Conservation (phyloP, 2,797 vertebrate genomes). For the Bradypus variegatus region DNA sequence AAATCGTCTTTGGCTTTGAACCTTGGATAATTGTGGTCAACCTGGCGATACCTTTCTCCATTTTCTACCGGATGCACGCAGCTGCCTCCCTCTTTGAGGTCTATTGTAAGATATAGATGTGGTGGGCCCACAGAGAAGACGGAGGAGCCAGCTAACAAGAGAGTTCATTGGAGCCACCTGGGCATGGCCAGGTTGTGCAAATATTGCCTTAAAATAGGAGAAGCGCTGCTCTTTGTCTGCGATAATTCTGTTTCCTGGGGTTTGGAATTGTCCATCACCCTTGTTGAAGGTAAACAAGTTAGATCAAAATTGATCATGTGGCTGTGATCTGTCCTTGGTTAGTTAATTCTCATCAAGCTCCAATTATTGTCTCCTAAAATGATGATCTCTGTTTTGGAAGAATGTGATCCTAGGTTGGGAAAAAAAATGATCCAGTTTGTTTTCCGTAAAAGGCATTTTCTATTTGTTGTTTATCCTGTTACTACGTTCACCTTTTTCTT, state of each 20-base stretch:
- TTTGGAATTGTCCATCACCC: background rate
- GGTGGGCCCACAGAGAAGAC: slow-evolving; percentile 31
- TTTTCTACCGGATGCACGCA: slow-evolving; percentile 98
- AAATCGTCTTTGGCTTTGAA: slow-evolving; percentile 90
- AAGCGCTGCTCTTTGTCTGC: background rate
- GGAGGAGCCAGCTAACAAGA: slow-evolving; percentile 6
- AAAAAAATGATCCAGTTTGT: background rate
- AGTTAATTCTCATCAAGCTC: background rate
- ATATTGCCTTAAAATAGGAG: background rate
- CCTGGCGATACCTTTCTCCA: slow-evolving; percentile 92
- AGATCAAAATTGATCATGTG: background rate
- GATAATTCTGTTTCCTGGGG: background rate
- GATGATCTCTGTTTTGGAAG: background rate
- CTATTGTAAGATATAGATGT: slow-evolving; percentile 77
- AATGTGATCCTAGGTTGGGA: background rate
- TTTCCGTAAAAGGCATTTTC: background rate
- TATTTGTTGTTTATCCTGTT: background rate
- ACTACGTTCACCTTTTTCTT: background rate
- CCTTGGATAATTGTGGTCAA: slow-evolving; percentile 96
- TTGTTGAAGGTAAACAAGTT: background rate
- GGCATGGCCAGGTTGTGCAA: slow-evolving; percentile 37
- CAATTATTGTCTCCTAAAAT: background rate
- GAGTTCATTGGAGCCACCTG: slow-evolving; percentile 38
- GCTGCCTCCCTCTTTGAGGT: slow-evolving; percentile 95
- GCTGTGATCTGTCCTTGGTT: slow-evolving; percentile 4